Evolutionary conservation across 1,140 invertebrate genomes (phyloP).

Genomic region (Vanessa tameamea): DNA sequence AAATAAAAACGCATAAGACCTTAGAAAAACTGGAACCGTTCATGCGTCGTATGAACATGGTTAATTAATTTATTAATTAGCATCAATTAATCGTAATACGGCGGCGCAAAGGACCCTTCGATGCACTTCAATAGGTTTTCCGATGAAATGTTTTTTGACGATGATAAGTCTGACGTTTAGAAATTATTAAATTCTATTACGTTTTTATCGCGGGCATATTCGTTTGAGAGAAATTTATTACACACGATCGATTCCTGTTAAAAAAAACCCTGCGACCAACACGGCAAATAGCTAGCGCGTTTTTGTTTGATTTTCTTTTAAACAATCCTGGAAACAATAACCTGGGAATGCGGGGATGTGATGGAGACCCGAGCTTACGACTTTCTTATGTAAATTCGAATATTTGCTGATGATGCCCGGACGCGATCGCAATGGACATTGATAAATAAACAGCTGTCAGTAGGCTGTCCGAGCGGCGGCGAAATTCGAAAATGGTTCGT

Average conservation of each 20-base stretch:
- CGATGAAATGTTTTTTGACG: constrained; percentile 56
- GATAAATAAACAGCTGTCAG: constrained; percentile 73
- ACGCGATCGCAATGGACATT: constrained; percentile 52
- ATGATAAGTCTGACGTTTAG: constrained; percentile 49
- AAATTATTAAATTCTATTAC: constrained; percentile 50
- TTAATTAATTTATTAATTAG: constrained; percentile 78
- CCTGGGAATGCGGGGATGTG: constrained; percentile 34
- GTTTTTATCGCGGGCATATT: constrained; percentile 46
- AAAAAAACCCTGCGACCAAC: constrained; percentile 38
- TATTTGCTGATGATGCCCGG: constrained; percentile 57
- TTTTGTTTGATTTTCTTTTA: constrained; percentile 45
- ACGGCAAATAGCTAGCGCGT: constrained; percentile 43
- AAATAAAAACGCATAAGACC: constrained; percentile 55
- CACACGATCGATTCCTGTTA: constrained; percentile 26
- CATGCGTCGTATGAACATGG: constrained; percentile 69
- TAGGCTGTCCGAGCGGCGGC: constrained; percentile 51
- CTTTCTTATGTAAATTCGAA: constrained; percentile 58
- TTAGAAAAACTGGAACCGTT: constrained; percentile 62
- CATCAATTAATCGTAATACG: constrained; percentile 71
- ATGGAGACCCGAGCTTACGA: constrained; percentile 19
- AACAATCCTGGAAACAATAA: constrained; percentile 40
- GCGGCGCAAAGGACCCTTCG: constrained; percentile 48
- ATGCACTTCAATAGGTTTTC: constrained; percentile 62
- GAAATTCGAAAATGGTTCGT: constrained; percentile 59
- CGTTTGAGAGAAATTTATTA: constrained; percentile 47